These are phyloP conservation scores for Paralvinella palmiformis DNA, from an alignment of 1,140 invertebrate genomes.

Conservation along the genomic window DNA sequence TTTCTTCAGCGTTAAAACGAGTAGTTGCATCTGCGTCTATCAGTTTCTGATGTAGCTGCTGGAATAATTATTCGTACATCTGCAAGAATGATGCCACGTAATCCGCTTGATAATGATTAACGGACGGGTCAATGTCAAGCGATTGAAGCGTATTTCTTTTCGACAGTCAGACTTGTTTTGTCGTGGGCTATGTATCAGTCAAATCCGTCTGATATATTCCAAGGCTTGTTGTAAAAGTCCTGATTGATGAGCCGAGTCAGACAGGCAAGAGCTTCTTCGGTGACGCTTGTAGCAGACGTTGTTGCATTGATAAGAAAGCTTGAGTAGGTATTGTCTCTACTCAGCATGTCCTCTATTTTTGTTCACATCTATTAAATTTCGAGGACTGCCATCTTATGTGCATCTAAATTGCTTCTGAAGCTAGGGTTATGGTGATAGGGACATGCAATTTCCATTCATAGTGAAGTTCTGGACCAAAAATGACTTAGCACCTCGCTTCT, in stretches of 20 bases:
- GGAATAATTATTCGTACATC: too few relatives aligned
- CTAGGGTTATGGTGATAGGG: too few relatives aligned
- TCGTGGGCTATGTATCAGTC: neutral
- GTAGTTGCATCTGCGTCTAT: neutral
- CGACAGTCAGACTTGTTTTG: neutral
- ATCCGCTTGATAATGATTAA: too few relatives aligned
- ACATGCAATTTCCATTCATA: too few relatives aligned
- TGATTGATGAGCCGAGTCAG: slow-evolving; percentile 11
- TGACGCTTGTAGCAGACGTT: slow-evolving; percentile 9
- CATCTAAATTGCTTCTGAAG: neutral
- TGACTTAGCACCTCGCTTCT: too few relatives aligned
- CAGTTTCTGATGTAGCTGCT: neutral
- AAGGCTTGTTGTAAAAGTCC: slow-evolving; percentile 5
- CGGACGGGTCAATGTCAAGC: too few relatives aligned
- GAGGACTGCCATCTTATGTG: too few relatives aligned
- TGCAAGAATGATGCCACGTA: too few relatives aligned
- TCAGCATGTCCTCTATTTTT: neutral
- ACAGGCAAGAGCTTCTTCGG: slow-evolving; percentile 3
- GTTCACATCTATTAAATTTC: neutral
- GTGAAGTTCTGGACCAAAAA: too few relatives aligned
- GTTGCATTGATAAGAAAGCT: slow-evolving; percentile 13
- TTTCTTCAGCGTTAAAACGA: neutral
- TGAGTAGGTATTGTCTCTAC: neutral
- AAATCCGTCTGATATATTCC: slow-evolving; percentile 2
- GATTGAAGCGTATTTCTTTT: slow-evolving; percentile 1